These are phyloP conservation scores for Holacanthus passer DNA, from an alignment of 2,113 vertebrate species.

Conservation along the genomic window DNA sequence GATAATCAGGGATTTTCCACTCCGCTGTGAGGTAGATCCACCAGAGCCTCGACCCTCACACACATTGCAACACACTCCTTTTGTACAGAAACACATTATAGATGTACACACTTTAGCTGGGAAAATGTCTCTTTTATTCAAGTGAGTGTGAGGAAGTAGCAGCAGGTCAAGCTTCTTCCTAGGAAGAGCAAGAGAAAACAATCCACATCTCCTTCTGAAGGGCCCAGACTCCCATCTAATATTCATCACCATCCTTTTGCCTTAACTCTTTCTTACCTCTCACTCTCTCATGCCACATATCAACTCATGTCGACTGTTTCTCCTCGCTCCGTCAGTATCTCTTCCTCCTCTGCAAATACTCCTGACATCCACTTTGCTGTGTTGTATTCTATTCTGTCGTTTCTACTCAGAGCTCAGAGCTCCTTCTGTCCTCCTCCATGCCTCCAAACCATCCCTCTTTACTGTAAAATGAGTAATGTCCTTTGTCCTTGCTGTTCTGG, in stretches of 20 bases:
- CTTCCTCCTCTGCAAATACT: constrained; percentile 55
- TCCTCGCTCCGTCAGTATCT: constrained; percentile 61
- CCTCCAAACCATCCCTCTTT: neutral
- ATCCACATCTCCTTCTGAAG: constrained; percentile 47
- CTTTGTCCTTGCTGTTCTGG: neutral
- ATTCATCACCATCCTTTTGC: constrained; percentile 13
- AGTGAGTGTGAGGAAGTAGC: constrained; percentile 14
- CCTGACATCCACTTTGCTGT: constrained; percentile 31
- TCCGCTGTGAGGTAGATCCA: constrained; percentile 30
- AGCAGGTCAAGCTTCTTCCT: constrained; percentile 44
- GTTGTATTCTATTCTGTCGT: constrained; percentile 31
- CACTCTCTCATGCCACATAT: constrained; percentile 57
- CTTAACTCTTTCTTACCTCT: constrained; percentile 36
- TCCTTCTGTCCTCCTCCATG: neutral
- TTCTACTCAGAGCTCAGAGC: constrained; percentile 8
- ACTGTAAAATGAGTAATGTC: constrained; percentile 34
- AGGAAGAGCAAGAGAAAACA: constrained; percentile 46
- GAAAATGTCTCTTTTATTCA: constrained; percentile 11
- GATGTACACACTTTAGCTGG: neutral
- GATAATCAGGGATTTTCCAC: constrained; percentile 56
- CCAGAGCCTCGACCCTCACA: neutral
- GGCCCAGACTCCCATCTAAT: neutral
- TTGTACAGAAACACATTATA: constrained; percentile 1
- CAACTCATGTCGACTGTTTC: constrained; percentile 60
- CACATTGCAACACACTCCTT: neutral